Percentiles rank a stretch among this genome's conserved stretches.
Evolutionary conservation across 2,888 invertebrate species (phyloP).

Genomic region (Syrista parreyssii): DNA sequence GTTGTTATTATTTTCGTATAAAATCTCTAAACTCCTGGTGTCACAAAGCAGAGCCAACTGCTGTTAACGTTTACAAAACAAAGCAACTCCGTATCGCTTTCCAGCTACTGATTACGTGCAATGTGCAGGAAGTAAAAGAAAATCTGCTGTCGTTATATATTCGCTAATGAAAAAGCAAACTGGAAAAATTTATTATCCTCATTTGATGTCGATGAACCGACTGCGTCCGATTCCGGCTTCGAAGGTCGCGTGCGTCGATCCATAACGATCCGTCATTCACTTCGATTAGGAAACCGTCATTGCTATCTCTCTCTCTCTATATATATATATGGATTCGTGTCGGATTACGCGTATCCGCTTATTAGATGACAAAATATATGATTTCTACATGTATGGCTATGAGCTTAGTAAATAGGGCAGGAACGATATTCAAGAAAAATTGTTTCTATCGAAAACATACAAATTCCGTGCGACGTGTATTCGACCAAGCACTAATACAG

Average conservation of each 20-base stretch:
- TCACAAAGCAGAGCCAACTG: background rate
- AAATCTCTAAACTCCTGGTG: background rate
- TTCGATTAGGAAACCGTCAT: slow-evolving; percentile 31
- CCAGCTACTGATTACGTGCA: background rate
- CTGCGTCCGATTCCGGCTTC: slow-evolving; percentile 54
- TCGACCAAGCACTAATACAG: background rate
- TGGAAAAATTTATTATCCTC: no score
- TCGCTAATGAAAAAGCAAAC: background rate
- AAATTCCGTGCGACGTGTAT: background rate
- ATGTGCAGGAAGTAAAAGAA: background rate
- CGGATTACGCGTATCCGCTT: background rate
- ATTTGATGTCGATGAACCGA: slow-evolving; percentile 61
- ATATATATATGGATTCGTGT: background rate
- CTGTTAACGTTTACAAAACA: background rate
- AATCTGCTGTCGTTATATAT: background rate
- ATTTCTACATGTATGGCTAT: background rate
- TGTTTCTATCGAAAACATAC: background rate
- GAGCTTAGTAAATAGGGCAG: background rate
- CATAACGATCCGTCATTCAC: slow-evolving; percentile 3
- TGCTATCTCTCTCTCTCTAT: background rate
- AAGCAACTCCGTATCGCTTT: background rate
- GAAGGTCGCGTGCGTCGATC: slow-evolving; percentile 34
- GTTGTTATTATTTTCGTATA: background rate
- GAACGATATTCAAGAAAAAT: background rate
- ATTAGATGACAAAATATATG: background rate